phyloP scores from a whole-genome alignment of 2,888 invertebrate species.

The Plutella xylostella region DNA sequence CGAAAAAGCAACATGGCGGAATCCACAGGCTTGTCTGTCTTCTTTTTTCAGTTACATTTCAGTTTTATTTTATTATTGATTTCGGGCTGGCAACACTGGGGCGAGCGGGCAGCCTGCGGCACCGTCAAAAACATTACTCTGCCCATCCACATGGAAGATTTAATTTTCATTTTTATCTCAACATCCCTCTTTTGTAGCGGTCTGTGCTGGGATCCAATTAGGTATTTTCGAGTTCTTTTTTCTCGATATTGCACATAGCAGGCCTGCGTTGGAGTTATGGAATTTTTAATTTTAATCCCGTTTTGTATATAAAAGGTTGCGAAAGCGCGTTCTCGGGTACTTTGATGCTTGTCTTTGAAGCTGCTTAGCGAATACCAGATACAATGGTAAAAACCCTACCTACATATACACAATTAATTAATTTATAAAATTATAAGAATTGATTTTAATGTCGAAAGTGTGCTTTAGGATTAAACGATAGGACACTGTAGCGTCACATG shows the following conservation, averaged over 20 bases:
- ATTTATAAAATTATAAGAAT: too few relatives aligned
- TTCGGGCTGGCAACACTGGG: conserved; percentile 16
- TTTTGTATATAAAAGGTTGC: too few relatives aligned
- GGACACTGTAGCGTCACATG: too few relatives aligned
- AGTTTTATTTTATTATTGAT: not conserved
- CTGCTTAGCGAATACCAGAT: too few relatives aligned
- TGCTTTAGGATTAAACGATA: too few relatives aligned
- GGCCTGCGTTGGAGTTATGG: too few relatives aligned
- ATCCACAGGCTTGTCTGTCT: not conserved
- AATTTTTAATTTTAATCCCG: too few relatives aligned
- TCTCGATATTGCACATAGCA: conserved; percentile 23
- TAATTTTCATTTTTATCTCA: conserved; percentile 72
- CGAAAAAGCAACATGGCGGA: not conserved
- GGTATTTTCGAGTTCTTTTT: conserved; percentile 45
- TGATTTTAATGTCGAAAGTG: too few relatives aligned
- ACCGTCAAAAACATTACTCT: conserved; percentile 70
- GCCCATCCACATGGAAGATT: conserved; percentile 68
- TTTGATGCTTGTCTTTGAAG: too few relatives aligned
- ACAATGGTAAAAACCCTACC: too few relatives aligned
- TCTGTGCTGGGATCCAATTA: conserved; percentile 66
- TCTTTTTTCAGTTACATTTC: not conserved
- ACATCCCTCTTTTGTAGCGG: conserved; percentile 70
- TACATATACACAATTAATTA: too few relatives aligned
- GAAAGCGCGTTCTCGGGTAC: too few relatives aligned
- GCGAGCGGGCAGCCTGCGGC: conserved; percentile 36